Evolutionary conservation across 2,888 invertebrate genomes (phyloP).

Genomic region (Gryllus longicercus): DNA sequence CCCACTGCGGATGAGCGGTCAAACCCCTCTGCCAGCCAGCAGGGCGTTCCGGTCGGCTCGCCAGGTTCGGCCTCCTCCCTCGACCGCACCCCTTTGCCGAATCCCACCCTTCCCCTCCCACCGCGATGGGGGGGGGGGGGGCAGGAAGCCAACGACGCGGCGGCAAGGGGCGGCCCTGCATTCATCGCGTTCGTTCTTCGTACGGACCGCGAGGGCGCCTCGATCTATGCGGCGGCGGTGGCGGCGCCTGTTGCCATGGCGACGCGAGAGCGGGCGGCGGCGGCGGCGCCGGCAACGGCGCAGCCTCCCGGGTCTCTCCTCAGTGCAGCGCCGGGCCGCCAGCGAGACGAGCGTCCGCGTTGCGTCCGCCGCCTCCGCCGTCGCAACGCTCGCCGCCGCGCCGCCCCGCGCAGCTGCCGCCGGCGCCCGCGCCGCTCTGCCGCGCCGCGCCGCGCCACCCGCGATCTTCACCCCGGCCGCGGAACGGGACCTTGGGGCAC

Average conservation of each 20-base stretch:
- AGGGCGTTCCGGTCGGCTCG: too few species aligned
- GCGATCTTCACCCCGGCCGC: too few species aligned
- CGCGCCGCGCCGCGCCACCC: neutral
- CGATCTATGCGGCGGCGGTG: neutral
- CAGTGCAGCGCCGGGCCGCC: neutral
- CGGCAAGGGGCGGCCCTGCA: neutral
- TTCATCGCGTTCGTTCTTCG: neutral
- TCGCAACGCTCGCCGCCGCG: neutral
- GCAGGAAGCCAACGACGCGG: neutral
- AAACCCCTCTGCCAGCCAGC: too few species aligned
- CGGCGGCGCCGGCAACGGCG: neutral
- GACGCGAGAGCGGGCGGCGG: neutral
- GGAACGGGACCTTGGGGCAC: too few species aligned
- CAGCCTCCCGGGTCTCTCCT: conserved; percentile 1
- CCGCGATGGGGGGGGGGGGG: neutral
- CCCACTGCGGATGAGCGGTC: too few species aligned
- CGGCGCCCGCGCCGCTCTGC: neutral
- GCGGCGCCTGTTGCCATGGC: conserved; percentile 17
- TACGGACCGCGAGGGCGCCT: neutral
- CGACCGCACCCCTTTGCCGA: neutral
- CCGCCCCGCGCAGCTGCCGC: neutral
- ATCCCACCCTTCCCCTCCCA: neutral
- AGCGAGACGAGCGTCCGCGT: too few species aligned
- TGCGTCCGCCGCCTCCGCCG: neutral
- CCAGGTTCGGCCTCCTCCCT: too few species aligned